phyloP scores from a whole-genome alignment of 2,888 invertebrate genomes.

The Agrotis puta region DNA sequence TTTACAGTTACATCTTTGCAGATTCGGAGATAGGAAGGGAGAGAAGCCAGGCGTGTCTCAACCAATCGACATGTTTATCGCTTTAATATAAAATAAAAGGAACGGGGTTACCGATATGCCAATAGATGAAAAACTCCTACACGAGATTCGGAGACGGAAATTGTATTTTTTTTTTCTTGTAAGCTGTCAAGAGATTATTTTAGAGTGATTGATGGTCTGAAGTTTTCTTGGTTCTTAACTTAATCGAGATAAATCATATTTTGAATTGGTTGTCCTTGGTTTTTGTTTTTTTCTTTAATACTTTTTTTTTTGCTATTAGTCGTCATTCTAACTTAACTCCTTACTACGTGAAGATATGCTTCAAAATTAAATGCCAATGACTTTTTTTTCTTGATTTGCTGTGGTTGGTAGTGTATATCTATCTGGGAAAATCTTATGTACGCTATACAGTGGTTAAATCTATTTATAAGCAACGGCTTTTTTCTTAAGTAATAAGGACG shows the following conservation, averaged over 20 bases:
- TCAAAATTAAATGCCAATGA: not conserved
- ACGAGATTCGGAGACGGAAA: slow-evolving; percentile 81
- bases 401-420: no score
- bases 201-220: slow-evolving; percentile 56
- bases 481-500: no score
- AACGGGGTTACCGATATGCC: slow-evolving; percentile 81
- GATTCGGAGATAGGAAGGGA: slow-evolving; percentile 74
- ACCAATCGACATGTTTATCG: slow-evolving; percentile 91
- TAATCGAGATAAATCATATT: slow-evolving; percentile 15
- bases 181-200: slow-evolving; percentile 59
- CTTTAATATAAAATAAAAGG: slow-evolving; percentile 91
- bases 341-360: not conserved
- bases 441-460: no score
- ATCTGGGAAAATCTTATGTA: no score
- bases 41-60: slow-evolving; percentile 87
- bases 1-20: slow-evolving; percentile 43
- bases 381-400: not conserved
- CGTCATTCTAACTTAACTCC: no score
- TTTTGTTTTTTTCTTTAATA: not conserved
- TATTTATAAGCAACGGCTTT: no score
- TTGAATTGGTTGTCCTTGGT: not conserved
- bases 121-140: slow-evolving; percentile 86
- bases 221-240: slow-evolving; percentile 39
- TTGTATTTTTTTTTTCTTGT: slow-evolving; percentile 77
- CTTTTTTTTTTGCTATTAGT: no score